Percentiles rank a stretch among this genome's conserved stretches.
phyloP scores from a whole-genome alignment of 2,113 vertebrate species.

The Echinops telfairi region DNA sequence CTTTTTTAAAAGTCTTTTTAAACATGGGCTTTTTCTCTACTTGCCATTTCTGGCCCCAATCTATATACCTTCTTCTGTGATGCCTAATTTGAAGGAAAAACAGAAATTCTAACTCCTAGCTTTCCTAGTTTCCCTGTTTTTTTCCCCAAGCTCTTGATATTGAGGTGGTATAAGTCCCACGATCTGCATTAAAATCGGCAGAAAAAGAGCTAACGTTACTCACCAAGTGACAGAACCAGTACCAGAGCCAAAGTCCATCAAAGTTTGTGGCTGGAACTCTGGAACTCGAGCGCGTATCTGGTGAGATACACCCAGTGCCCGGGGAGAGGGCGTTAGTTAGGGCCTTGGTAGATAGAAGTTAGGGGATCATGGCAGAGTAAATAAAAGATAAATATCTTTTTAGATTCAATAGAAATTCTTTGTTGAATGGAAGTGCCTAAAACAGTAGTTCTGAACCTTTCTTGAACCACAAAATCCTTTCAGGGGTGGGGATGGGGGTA shows the following conservation, averaged over 20 bases:
- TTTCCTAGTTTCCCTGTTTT: background rate
- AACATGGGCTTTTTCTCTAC: background rate
- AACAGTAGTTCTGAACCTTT: slow-evolving; percentile 38
- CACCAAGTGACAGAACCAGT: slow-evolving; percentile 92
- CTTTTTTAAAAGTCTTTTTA: slow-evolving; percentile 35
- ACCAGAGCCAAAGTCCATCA: slow-evolving; percentile 95
- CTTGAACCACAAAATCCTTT: slow-evolving; percentile 25
- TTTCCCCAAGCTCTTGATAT: background rate
- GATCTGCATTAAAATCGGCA: background rate
- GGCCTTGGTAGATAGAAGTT: background rate
- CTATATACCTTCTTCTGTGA: background rate
- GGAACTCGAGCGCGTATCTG: slow-evolving; percentile 91
- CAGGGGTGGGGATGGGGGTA: background rate
- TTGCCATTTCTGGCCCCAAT: background rate
- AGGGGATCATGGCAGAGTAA: background rate
- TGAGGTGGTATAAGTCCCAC: background rate
- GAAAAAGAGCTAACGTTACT: slow-evolving; percentile 65
- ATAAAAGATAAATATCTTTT: background rate
- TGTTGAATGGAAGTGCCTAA: slow-evolving; percentile 23
- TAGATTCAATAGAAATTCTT: slow-evolving; percentile 16
- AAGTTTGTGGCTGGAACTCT: slow-evolving; percentile 89
- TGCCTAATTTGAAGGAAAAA: slow-evolving; percentile 1
- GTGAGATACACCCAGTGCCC: slow-evolving; percentile 8
- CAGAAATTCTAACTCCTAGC: background rate
- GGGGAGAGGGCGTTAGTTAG: background rate